Percentiles rank a stretch among this genome's conserved stretches.
phyloP scores from a whole-genome alignment of 2,888 invertebrate genomes.

The Lutraria lutraria region DNA sequence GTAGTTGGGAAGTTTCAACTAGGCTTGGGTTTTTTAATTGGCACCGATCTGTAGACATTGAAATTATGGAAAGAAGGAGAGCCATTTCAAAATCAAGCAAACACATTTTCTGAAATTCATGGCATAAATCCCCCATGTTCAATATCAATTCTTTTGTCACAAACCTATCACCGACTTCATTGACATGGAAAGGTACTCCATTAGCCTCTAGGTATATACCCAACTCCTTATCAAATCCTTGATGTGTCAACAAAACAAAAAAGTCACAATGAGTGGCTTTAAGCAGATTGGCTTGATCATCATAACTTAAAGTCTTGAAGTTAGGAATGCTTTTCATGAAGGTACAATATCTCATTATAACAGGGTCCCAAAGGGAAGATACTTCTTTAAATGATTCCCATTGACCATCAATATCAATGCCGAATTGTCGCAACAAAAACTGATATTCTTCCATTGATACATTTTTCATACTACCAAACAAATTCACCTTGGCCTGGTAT shows the following conservation, averaged over 20 bases:
- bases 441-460: conserved; percentile 56
- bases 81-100: conserved; percentile 54
- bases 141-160: conserved; percentile 42
- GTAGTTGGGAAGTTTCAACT: conserved; percentile 56
- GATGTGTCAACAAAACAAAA: conserved; percentile 52
- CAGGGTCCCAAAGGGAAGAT: conserved; percentile 29
- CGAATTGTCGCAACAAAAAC: conserved; percentile 44
- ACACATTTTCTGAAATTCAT: conserved; percentile 49
- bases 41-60: conserved; percentile 54
- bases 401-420: conserved; percentile 60
- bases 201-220: conserved; percentile 51
- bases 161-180: conserved; percentile 63
- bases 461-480: conserved; percentile 53
- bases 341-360: conserved; percentile 53
- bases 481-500: conserved; percentile 48
- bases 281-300: conserved; percentile 59
- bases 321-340: conserved; percentile 62
- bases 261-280: conserved; percentile 59
- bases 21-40: conserved; percentile 40
- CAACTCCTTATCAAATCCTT: conserved; percentile 50
- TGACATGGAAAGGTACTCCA: conserved; percentile 57
- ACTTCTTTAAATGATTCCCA: conserved; percentile 46
- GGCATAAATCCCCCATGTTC: not conserved
- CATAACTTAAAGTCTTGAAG: conserved; percentile 42
- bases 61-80: conserved; percentile 48